phyloP scores from a whole-genome alignment of 2,888 invertebrate species.

The Drosophila eohydei region DNA sequence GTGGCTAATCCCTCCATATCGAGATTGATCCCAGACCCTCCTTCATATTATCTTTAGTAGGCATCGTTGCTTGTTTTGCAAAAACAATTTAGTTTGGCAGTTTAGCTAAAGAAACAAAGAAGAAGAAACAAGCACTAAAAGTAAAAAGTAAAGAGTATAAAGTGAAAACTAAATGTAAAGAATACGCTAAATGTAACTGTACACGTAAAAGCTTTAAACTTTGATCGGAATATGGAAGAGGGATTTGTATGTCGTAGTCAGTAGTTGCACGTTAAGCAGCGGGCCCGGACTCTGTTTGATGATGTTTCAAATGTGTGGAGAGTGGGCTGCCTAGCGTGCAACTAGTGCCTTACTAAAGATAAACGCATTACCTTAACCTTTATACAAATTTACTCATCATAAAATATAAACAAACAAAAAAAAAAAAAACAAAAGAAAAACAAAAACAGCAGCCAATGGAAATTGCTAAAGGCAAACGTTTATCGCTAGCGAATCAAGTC shows the following conservation, averaged over 20 bases:
- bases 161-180: slow-evolving; percentile 55
- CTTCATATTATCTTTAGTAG: slow-evolving; percentile 72
- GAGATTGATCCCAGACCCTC: slow-evolving; percentile 35
- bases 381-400: slow-evolving; percentile 76
- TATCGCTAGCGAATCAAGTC: slow-evolving; percentile 26
- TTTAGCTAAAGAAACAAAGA: slow-evolving; percentile 42
- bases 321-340: slow-evolving; percentile 77
- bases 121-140: slow-evolving; percentile 32
- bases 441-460: slow-evolving; percentile 22
- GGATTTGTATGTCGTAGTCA: slow-evolving; percentile 79
- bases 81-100: slow-evolving; percentile 56
- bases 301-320: background rate
- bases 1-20: slow-evolving; percentile 26
- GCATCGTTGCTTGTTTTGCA: slow-evolving; percentile 54
- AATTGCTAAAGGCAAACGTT: slow-evolving; percentile 36
- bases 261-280: slow-evolving; percentile 84
- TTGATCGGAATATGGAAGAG: slow-evolving; percentile 43
- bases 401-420: slow-evolving; percentile 20
- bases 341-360: slow-evolving; percentile 85
- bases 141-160: slow-evolving; percentile 42
- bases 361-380: slow-evolving; percentile 83
- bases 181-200: slow-evolving; percentile 67
- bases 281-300: slow-evolving; percentile 5
- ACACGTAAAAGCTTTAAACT: slow-evolving; percentile 74
- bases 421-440: background rate